Percentiles rank a stretch among this genome's conserved stretches.
These are phyloP conservation scores for Rallus limicola DNA, from an alignment of 2,113 vertebrate species.

Conservation along the genomic window DNA sequence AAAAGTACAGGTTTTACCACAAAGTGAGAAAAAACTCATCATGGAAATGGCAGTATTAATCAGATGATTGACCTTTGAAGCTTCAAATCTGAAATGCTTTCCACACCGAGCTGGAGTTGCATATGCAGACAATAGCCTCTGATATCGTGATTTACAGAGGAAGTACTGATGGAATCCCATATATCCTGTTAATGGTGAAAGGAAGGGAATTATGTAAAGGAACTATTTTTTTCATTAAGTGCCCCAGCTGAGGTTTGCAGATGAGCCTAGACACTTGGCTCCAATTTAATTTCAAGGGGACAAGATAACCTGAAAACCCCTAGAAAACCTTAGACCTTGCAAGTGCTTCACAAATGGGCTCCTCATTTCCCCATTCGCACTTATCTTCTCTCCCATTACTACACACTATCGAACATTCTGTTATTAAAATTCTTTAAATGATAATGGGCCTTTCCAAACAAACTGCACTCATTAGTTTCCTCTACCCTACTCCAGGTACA, in stretches of 20 bases:
- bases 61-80: constrained; percentile 17
- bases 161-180: constrained; percentile 17
- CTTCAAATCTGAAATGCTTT: not conserved
- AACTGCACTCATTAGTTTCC: not conserved
- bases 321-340: not conserved
- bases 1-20: not conserved
- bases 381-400: not conserved
- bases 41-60: not conserved
- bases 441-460: not conserved
- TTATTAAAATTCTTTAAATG: not conserved
- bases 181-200: constrained; percentile 25
- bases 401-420: not conserved
- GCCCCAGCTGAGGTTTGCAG: not conserved
- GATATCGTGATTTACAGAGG: constrained; percentile 31
- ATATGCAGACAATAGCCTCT: not conserved
- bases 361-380: not conserved
- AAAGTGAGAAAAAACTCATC: not conserved
- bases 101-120: not conserved
- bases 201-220: constrained; percentile 11
- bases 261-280: not conserved
- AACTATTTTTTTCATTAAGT: constrained; percentile 2
- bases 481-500: not conserved
- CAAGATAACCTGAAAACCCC: not conserved
- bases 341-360: not conserved
- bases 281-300: constrained; percentile 16